Base-by-base conservation (phyloP, 2,888 invertebrate species). In the Callyntrura guangdongensis region DNA sequence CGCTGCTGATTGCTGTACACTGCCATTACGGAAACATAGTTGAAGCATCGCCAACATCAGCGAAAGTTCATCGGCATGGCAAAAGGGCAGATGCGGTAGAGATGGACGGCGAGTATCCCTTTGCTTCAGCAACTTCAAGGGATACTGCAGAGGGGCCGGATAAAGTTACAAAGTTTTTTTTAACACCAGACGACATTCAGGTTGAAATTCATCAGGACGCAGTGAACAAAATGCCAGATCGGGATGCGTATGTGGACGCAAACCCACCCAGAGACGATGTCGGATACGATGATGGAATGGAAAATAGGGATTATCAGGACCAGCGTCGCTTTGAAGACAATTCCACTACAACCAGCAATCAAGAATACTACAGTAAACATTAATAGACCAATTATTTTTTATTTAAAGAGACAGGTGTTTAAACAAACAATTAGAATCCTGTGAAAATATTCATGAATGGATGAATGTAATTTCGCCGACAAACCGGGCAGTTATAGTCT, bases 141-240 rank as follows among this genome's bases (percentile, higher is more conserved):
- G 84, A 83, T 36, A 47, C 12, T 17, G 56, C 22, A 5, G 67
- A 47, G 36, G 53, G 53, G 5, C 6, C 56, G 22, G 72, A 77
- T 20, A 61, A 36, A 5, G 67, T 69, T 6, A 12, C 59, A 8
- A 85, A 79, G 4, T 82, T 81, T 53, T 20, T 86, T 0, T 49
- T 90, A 20, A 86, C 82, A 5, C 27, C 86, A 11, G 86, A 91
- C n/a, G 90, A 91, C 27, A 61, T 91, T 25, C 74, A 83, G n/a
- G 86, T 86, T 12, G 85, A 69, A 22, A 53, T 86, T 86, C 85
- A 90, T 25, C 47, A 79, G 56, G 45, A 86, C 8, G 86, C 20
- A 0, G 69, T 90, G 5, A 72, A 72, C 22, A 79, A 85, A 12
- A 0, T 74, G 17, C 64, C 85, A n/a, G 79, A 56, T 25, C 61